Evolutionary conservation across 2,888 invertebrate genomes (phyloP).

Genomic region (Apamea crenata): DNA sequence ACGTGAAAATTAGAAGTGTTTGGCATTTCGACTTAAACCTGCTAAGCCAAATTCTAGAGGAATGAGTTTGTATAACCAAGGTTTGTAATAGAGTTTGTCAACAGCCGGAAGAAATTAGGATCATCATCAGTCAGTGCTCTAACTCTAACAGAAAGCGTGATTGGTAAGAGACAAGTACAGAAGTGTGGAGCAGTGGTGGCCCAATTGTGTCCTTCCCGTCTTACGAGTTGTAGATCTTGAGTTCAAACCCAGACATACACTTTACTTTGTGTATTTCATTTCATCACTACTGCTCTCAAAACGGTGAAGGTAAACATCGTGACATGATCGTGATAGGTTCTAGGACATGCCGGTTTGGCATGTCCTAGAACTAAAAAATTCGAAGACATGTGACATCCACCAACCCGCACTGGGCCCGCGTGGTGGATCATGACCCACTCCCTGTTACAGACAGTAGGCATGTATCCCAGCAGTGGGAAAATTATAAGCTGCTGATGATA

Average conservation of each 20-base stretch:
- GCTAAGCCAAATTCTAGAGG: neutral
- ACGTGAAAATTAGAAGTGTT: neutral
- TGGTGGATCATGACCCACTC: neutral
- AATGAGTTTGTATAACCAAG: constrained; percentile 5
- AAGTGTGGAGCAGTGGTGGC: neutral
- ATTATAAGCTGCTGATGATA: neutral
- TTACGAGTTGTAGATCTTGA: neutral
- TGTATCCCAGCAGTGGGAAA: neutral
- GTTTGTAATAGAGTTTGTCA: neutral
- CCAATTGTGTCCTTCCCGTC: neutral
- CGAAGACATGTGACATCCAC: neutral
- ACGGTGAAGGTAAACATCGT: neutral
- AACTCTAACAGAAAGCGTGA: neutral
- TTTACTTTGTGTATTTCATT: neutral
- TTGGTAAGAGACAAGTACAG: neutral
- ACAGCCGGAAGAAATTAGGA: neutral
- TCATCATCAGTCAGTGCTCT: neutral
- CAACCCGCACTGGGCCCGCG: neutral
- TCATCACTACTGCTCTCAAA: neutral
- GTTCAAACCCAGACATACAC: neutral
- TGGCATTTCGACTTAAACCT: neutral
- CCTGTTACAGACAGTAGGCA: neutral
- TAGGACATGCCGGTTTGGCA: too few species aligned
- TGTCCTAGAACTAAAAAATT: neutral
- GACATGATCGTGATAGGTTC: too few species aligned